A percentile compares a stretch with the other conserved stretches of the same genome.
phyloP scores from a whole-genome alignment of 92 coral and sea anemone species.

The Paragorgia papillata region DNA sequence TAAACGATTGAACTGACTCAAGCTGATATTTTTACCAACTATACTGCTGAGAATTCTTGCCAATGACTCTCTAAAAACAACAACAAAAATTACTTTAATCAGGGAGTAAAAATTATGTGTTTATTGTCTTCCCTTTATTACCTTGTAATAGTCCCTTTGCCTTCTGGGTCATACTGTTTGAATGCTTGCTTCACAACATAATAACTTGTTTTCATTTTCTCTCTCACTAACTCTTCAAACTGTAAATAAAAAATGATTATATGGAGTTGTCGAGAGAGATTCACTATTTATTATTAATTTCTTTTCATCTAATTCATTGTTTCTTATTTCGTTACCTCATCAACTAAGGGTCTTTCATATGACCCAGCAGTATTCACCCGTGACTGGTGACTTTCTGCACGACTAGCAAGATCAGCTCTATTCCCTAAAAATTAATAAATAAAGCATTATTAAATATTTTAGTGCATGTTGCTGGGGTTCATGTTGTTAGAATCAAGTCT shows the following conservation, averaged over 20 bases:
- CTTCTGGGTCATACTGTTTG: slow-evolving; percentile 93
- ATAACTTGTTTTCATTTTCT: slow-evolving; percentile 94
- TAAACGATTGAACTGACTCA: slow-evolving; percentile 93
- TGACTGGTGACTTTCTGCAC: slow-evolving; percentile 93
- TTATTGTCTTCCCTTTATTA: slow-evolving; percentile 8
- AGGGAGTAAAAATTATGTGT: too few species aligned
- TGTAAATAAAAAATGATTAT: background rate
- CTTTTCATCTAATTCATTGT: background rate
- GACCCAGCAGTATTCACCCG: slow-evolving; percentile 82
- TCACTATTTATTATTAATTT: background rate
- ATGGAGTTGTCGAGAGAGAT: too few species aligned
- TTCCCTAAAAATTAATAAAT: slow-evolving; percentile 25
- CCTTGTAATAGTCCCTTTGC: slow-evolving; percentile 89
- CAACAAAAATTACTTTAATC: too few species aligned
- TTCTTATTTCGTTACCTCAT: slow-evolving; percentile 67
- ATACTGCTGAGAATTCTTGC: slow-evolving; percentile 76
- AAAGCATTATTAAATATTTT: background rate
- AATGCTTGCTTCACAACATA: slow-evolving; percentile 82
- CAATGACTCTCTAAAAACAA: slow-evolving; percentile 73
- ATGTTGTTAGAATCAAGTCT: too few species aligned
- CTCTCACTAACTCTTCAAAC: slow-evolving; percentile 72
- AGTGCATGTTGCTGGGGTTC: background rate
- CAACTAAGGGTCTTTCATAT: slow-evolving; percentile 83
- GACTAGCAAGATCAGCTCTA: slow-evolving; percentile 88
- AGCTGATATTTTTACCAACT: slow-evolving; percentile 72